Conservation (phyloP, 1,140 invertebrate species). For the Carposina sasakii region DNA sequence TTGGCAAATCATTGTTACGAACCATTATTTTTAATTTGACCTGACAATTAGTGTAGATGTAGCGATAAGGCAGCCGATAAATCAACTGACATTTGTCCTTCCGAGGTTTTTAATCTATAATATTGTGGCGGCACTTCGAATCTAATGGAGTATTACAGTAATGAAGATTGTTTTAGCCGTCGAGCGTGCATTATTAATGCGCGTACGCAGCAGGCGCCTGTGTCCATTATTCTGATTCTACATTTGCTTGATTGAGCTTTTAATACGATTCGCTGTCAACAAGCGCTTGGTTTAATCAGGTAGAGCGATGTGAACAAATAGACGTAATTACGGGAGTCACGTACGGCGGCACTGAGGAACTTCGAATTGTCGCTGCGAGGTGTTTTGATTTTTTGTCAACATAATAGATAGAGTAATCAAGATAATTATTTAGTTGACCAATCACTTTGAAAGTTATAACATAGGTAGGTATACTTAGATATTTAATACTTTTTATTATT, state of each 20-base stretch:
- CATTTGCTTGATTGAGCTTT: constrained; percentile 72
- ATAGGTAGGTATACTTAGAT: no score
- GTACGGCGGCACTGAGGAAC: no score
- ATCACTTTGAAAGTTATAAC: no score
- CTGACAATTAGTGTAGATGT: constrained; percentile 22
- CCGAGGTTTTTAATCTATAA: no score
- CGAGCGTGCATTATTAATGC: constrained; percentile 69
- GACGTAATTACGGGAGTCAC: constrained; percentile 43
- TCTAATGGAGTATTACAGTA: constrained; percentile 61
- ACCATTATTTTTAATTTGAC: constrained; percentile 35
- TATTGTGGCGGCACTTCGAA: constrained; percentile 11
- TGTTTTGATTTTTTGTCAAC: no score
- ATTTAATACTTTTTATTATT: no score
- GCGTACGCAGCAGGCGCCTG: constrained; percentile 59
- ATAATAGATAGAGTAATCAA: no score
- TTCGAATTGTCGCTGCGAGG: no score
- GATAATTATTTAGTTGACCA: no score
- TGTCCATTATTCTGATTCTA: constrained; percentile 68
- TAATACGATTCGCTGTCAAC: constrained; percentile 66
- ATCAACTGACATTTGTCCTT: no score
- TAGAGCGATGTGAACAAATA: constrained; percentile 61
- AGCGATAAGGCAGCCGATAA: no score
- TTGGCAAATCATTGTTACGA: constrained; percentile 47
- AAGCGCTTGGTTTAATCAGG: constrained; percentile 60
- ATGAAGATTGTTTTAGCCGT: constrained; percentile 68